These are phyloP conservation scores for Steinernema scapterisci DNA, from an alignment of 2,888 invertebrate species.

Conservation along the genomic window DNA sequence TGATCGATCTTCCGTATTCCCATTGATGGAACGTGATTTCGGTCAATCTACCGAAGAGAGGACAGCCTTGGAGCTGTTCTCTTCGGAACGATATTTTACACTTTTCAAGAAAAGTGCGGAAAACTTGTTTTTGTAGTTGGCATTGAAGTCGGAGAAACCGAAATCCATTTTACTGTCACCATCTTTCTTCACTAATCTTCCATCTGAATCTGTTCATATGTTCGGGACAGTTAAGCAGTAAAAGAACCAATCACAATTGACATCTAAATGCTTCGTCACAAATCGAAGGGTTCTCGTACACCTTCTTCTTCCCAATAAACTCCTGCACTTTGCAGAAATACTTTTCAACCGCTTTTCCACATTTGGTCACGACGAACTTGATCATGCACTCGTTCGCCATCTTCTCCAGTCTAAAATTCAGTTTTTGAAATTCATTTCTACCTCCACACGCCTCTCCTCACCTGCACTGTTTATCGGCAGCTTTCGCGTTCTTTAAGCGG, in stretches of 20 bases:
- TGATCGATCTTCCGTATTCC: no score
- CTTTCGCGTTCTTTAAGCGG: background rate
- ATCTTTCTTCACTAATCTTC: no score
- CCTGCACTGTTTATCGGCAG: background rate
- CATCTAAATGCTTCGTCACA: background rate
- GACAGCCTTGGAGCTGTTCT: no score
- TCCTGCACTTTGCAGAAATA: slow-evolving; percentile 24
- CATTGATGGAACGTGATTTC: no score
- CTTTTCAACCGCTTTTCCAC: slow-evolving; percentile 25
- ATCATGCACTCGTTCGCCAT: slow-evolving; percentile 3
- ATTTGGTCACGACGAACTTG: slow-evolving; percentile 1
- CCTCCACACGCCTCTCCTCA: background rate
- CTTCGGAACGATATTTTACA: no score
- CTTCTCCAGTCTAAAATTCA: background rate
- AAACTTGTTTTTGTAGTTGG: background rate
- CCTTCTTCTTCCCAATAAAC: background rate
- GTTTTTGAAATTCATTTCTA: background rate
- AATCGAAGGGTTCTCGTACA: background rate
- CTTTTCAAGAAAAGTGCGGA: background rate
- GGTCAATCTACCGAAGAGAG: no score
- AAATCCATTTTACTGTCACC: background rate
- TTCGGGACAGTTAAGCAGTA: no score
- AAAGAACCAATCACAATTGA: background rate
- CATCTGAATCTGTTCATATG: no score
- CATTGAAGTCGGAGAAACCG: background rate